A percentile compares a stretch with the other conserved stretches of the same genome.
Evolutionary conservation across 1,140 invertebrate genomes (phyloP).

Genomic region (Drosophila bocqueti): DNA sequence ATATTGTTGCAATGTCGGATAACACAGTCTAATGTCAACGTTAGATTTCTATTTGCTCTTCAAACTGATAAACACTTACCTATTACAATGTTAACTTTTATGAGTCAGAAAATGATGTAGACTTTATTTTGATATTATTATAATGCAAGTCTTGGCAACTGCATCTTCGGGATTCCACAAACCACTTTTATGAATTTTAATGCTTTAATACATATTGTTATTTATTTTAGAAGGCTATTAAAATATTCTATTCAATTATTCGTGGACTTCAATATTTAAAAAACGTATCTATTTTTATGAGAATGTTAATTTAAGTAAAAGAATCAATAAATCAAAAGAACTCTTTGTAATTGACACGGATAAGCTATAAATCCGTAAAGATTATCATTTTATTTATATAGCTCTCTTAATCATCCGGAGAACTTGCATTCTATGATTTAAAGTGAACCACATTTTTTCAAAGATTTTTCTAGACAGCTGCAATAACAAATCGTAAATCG

Average conservation of each 20-base stretch:
- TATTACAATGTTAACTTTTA: not conserved
- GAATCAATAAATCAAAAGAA: not conserved
- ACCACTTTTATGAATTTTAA: no score
- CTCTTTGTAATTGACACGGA: not conserved
- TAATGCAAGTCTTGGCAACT: not conserved
- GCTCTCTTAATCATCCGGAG: not conserved
- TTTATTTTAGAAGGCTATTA: not conserved
- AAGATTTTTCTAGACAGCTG: constrained; percentile 5
- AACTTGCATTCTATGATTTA: no score
- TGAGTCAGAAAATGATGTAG: constrained; percentile 6
- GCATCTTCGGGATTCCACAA: not conserved
- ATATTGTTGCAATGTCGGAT: not conserved
- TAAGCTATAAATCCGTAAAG: not conserved
- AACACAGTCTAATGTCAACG: not conserved
- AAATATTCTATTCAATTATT: not conserved
- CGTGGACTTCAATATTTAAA: not conserved
- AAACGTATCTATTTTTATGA: not conserved
- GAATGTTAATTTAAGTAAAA: not conserved
- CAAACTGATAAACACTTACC: not conserved
- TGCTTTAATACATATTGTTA: no score
- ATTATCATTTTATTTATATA: not conserved
- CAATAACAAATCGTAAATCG: constrained; percentile 12
- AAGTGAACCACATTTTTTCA: not conserved
- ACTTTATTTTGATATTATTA: constrained; percentile 7
- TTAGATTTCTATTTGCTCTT: not conserved